Percentiles rank a stretch among this genome's conserved stretches.
Conservation (phyloP, 2,888 invertebrate genomes). For the Lasioglossum zephyrum region DNA sequence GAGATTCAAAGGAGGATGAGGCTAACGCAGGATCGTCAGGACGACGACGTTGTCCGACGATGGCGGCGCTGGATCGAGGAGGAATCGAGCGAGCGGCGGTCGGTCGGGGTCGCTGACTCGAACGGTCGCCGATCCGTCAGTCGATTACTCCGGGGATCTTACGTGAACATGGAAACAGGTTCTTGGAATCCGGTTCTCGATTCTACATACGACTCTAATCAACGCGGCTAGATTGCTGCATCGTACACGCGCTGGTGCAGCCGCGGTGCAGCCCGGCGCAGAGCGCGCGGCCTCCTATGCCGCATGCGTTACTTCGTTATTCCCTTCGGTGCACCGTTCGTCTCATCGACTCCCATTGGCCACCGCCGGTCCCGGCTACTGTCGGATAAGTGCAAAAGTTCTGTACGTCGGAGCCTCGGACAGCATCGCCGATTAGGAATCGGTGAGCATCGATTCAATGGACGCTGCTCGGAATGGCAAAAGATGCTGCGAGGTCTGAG, state of each 20-base stretch:
- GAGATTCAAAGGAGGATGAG: slow-evolving; percentile 38
- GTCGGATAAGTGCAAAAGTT: slow-evolving; percentile 20
- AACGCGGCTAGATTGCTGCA: slow-evolving; percentile 84
- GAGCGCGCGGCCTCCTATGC: slow-evolving; percentile 46
- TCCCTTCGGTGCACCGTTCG: slow-evolving; percentile 57
- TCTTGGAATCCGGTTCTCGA: slow-evolving; percentile 85
- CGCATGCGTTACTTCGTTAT: slow-evolving; percentile 68
- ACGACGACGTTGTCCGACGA: slow-evolving; percentile 49
- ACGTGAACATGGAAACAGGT: slow-evolving; percentile 85
- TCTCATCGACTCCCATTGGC: slow-evolving; percentile 44
- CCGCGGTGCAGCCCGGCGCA: slow-evolving; percentile 9
- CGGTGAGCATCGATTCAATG: not conserved
- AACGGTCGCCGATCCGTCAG: slow-evolving; percentile 85
- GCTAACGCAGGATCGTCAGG: slow-evolving; percentile 29
- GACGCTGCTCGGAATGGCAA: not conserved
- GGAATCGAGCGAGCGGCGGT: slow-evolving; percentile 70
- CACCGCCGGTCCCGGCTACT: slow-evolving; percentile 28
- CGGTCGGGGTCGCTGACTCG: slow-evolving; percentile 83
- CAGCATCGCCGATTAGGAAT: slow-evolving; percentile 8
- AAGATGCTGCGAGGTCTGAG: not conserved
- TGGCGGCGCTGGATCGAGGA: slow-evolving; percentile 54
- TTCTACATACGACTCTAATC: slow-evolving; percentile 85
- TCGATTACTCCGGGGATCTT: slow-evolving; percentile 85
- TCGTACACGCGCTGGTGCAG: slow-evolving; percentile 70
- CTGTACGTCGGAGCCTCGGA: slow-evolving; percentile 10